A percentile compares a stretch with the other conserved stretches of the same genome.
These are phyloP conservation scores for Eubasilissa regina DNA, from an alignment of 1,140 invertebrate genomes.

Conservation along the genomic window DNA sequence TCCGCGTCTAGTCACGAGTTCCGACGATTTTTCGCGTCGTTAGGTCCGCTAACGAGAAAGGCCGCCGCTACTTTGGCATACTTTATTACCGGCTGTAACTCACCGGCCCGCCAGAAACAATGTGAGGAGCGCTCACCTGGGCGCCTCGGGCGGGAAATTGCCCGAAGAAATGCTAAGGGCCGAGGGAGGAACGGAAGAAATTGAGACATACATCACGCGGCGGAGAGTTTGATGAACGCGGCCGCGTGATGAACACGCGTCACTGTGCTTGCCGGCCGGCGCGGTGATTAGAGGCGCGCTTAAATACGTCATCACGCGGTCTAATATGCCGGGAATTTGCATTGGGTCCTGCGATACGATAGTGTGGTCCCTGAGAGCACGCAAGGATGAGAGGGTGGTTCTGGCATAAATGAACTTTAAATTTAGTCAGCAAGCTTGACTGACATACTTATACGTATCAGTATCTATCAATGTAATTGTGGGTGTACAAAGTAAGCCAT, in stretches of 20 bases:
- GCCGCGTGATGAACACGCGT: conserved; percentile 24
- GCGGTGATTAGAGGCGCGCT: conserved; percentile 16
- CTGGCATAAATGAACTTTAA: too few relatives aligned
- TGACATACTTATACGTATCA: too few relatives aligned
- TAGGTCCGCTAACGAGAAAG: conserved; percentile 47
- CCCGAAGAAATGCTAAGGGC: conserved; percentile 1
- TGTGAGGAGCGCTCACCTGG: conserved; percentile 39
- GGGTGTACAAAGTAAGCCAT: too few relatives aligned
- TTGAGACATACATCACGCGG: conserved; percentile 35
- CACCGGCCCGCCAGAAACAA: conserved; percentile 45
- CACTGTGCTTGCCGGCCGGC: conserved; percentile 4
- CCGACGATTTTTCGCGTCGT: conserved; percentile 46
- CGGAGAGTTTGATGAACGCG: conserved; percentile 28
- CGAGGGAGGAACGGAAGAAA: neutral
- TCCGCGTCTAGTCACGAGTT: conserved; percentile 28
- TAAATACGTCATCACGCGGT: too few relatives aligned
- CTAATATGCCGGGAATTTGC: too few relatives aligned
- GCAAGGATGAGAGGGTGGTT: too few relatives aligned
- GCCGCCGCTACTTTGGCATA: conserved; percentile 14
- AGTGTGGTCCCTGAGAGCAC: too few relatives aligned
- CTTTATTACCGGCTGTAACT: conserved; percentile 47
- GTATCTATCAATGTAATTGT: too few relatives aligned
- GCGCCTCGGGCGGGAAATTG: conserved; percentile 19
- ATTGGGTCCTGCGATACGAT: too few relatives aligned
- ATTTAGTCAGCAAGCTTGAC: too few relatives aligned